Evolutionary conservation across 2,888 invertebrate species (phyloP).

Genomic region (Metacarcinus magister): DNA sequence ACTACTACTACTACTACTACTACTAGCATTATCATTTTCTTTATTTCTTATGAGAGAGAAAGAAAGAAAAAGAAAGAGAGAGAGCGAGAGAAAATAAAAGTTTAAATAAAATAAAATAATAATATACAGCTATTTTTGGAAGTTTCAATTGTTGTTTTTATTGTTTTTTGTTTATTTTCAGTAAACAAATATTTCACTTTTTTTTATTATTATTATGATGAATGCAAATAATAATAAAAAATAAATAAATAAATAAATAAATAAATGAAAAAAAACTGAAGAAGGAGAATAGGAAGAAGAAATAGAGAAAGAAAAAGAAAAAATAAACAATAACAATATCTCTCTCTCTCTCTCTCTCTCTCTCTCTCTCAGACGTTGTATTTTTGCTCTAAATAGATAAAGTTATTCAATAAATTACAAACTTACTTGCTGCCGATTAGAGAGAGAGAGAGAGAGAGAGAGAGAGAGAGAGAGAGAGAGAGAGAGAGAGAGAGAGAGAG

Average conservation of each 20-base stretch:
- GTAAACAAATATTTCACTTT: too few species aligned
- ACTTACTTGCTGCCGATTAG: not conserved
- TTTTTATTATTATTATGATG: too few species aligned
- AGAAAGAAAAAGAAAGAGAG: too few species aligned
- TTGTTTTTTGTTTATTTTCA: too few species aligned
- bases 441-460: constrained; percentile 2
- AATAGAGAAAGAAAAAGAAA: not conserved
- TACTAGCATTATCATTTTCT: too few species aligned
- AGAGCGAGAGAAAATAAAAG: too few species aligned
- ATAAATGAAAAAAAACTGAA: not conserved
- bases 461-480: not conserved
- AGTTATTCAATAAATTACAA: not conserved
- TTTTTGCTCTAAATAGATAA: not conserved
- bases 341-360: not conserved
- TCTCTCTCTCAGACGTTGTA: not conserved
- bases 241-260: too few species aligned
- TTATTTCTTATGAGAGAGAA: too few species aligned
- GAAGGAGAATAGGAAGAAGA: not conserved
- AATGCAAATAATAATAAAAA: too few species aligned
- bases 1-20: constrained; percentile 58
- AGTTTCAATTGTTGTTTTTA: too few species aligned
- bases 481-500: constrained; percentile 22
- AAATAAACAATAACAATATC: not conserved
- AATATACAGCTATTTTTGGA: too few species aligned
- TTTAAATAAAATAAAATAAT: not conserved